Evolutionary conservation across 1,140 invertebrate species (phyloP), one percentile per base, ranked within the genome.

Genomic region (Pseudobourletiella spinata): DNA sequence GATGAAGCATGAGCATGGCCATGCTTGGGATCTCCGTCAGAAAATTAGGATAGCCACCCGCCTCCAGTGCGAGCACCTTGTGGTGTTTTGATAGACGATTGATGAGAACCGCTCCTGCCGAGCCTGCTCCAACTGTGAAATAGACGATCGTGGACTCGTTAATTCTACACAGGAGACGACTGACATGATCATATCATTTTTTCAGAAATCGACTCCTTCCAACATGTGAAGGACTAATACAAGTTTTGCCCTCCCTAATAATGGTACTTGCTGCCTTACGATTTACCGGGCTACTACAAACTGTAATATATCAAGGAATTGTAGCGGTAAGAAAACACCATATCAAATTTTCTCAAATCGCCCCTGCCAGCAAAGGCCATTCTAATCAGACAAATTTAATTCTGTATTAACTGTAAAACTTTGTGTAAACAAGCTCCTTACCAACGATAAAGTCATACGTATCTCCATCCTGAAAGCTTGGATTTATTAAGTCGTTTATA

Each of bases 31-130:
- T 24, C 3, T n/a, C 25, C 18, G 42, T 46, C 43, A 59, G 43
- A 30, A 29, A 46, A 48, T 48, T 59, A 3, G 57, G 15, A 48
- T 29, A 30, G 11, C 57, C 57, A 46, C 57, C 57, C 28, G 42
- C 43, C 24, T 59, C 57, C 42, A 59, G n/a, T 26, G 43, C 22
- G 8, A 59, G 30, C 14, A 59, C 57, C 24, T 80, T 83, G 77
- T 54, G 81, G 67, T 54, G 77, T 76, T 89, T 87, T 11, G 86
- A 83, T 14, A 95, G 72, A 32, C 93, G 76, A 64, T 79, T 82
- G 0, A 82, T 82, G 11, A 85, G 56, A 1, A 80, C 79, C 14
- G 79, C 79, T 14, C 83, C 83, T 0, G 79, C 79, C 0, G 82
- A 81, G 24, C 84, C 84, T 2, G 81, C 80, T 11, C 84, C 84